Conservation (phyloP, 2,888 invertebrate genomes). For the Alsophila aescularia region DNA sequence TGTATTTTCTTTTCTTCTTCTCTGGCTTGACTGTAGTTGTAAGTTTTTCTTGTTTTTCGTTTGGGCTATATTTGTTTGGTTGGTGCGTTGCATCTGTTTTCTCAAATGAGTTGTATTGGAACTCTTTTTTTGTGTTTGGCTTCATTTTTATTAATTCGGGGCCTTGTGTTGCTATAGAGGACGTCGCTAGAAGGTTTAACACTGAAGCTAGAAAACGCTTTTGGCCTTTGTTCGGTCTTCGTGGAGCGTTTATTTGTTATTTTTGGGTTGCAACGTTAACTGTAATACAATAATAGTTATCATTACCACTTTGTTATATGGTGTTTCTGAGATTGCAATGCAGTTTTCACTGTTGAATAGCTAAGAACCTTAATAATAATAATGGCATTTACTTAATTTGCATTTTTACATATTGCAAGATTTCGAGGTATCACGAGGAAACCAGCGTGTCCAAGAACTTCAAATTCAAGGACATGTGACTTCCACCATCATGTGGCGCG, state of each 20-base stretch:
- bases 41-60: slow-evolving; percentile 6
- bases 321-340: too few relatives aligned
- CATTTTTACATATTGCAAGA: too few relatives aligned
- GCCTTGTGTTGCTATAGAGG: slow-evolving; percentile 57
- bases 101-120: too few relatives aligned
- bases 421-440: too few relatives aligned
- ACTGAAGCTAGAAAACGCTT: slow-evolving; percentile 58
- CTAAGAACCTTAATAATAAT: too few relatives aligned
- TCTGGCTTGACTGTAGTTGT: slow-evolving; percentile 8
- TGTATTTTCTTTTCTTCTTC: slow-evolving; percentile 41
- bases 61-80: background rate
- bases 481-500: too few relatives aligned
- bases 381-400: too few relatives aligned
- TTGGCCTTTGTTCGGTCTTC: slow-evolving; percentile 44
- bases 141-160: slow-evolving; percentile 42
- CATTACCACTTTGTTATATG: too few relatives aligned
- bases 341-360: too few relatives aligned
- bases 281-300: slow-evolving; percentile 26
- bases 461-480: too few relatives aligned
- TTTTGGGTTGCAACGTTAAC: slow-evolving; percentile 17
- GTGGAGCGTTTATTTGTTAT: slow-evolving; percentile 38
- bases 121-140: background rate
- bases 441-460: too few relatives aligned
- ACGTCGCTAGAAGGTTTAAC: slow-evolving; percentile 56
- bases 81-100: too few relatives aligned